Percentiles rank a stretch among this genome's conserved stretches.
Evolutionary conservation across 2,888 invertebrate species (phyloP).

Genomic region (Drosophila stalkeri): DNA sequence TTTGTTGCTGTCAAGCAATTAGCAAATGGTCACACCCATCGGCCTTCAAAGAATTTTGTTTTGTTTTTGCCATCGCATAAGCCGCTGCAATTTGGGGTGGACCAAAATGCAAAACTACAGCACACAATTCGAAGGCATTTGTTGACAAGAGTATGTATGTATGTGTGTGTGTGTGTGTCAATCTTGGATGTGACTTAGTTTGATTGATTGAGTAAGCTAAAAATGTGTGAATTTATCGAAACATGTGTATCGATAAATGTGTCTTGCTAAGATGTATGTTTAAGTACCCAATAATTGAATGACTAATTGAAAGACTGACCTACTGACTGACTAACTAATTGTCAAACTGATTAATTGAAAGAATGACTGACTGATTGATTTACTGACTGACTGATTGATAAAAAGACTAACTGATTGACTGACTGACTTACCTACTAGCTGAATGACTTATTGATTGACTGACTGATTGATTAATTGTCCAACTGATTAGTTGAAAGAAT

Average conservation of each 20-base stretch:
- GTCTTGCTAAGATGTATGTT: not conserved
- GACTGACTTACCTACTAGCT: too few species aligned
- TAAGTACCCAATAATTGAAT: too few species aligned
- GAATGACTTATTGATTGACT: not conserved
- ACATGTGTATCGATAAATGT: not conserved
- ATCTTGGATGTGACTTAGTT: not conserved
- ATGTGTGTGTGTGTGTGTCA: not conserved
- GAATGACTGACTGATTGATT: not conserved
- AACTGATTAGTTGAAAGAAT: too few species aligned
- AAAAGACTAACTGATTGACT: not conserved
- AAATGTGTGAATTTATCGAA: not conserved
- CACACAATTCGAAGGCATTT: constrained; percentile 7
- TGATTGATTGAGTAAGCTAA: not conserved
- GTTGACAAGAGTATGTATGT: constrained; percentile 7
- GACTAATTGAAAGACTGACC: not conserved
- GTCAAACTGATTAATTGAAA: not conserved
- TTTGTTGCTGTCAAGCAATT: constrained; percentile 64
- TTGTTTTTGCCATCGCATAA: constrained; percentile 29
- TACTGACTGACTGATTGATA: not conserved
- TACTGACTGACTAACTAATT: not conserved
- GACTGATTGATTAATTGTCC: not conserved
- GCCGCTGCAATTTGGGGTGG: constrained; percentile 33
- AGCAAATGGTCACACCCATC: constrained; percentile 54
- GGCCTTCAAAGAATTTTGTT: constrained; percentile 19
- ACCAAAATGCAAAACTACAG: constrained; percentile 14